These are phyloP conservation scores for Ectropis crepuscularia DNA, from an alignment of 2,888 invertebrate genomes.

Conservation along the genomic window DNA sequence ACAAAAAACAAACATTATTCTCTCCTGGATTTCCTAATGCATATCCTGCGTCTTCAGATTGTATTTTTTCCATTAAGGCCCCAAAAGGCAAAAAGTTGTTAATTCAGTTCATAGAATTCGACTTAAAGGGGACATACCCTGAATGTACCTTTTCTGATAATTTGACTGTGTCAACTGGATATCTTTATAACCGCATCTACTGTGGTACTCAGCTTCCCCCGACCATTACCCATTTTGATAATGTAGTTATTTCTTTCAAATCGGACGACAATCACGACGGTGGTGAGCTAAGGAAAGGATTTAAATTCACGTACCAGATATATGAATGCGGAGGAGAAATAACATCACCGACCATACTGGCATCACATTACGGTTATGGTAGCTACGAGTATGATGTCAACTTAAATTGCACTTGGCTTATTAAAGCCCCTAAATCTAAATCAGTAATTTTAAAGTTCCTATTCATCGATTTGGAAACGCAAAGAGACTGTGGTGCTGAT, in stretches of 20 bases:
- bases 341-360: constrained; percentile 84
- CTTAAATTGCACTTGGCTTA: constrained; percentile 90
- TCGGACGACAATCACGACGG: constrained; percentile 76
- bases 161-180: constrained; percentile 72
- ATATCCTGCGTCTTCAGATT: constrained; percentile 86
- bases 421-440: constrained; percentile 88
- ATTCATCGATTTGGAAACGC: constrained; percentile 82
- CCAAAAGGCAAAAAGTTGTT: constrained; percentile 67
- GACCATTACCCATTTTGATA: constrained; percentile 55
- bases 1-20: constrained; percentile 78
- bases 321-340: constrained; percentile 90
- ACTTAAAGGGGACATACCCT: constrained; percentile 68
- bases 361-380: constrained; percentile 69
- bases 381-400: constrained; percentile 80
- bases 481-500: constrained; percentile 83
- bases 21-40: constrained; percentile 90
- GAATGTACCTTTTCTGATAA: constrained; percentile 79
- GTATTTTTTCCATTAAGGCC: constrained; percentile 87
- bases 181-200: constrained; percentile 41
- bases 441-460: constrained; percentile 87
- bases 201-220: constrained; percentile 69
- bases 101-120: constrained; percentile 86
- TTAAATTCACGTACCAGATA: constrained; percentile 84
- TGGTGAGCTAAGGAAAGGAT: constrained; percentile 80
- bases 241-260: constrained; percentile 78